A percentile compares a stretch with the other conserved stretches of the same genome.
These are phyloP conservation scores for Hoplostethus atlanticus DNA, from an alignment of 2,797 vertebrate species.

Conservation along the genomic window DNA sequence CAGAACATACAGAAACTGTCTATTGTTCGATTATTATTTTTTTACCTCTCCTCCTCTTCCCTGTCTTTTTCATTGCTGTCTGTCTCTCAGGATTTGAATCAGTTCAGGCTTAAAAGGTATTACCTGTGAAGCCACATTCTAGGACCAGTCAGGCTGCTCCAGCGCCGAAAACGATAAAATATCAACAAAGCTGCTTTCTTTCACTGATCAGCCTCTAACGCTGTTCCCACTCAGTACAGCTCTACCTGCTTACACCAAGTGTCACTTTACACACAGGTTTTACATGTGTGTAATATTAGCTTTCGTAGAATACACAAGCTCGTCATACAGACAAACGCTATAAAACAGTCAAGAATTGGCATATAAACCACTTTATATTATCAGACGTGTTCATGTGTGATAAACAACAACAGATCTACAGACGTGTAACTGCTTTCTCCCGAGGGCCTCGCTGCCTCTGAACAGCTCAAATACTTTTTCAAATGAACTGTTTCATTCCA, in stretches of 20 bases:
- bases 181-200: slow-evolving; percentile 35
- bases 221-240: slow-evolving; percentile 19
- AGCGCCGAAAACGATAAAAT: slow-evolving; percentile 21
- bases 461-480: background rate
- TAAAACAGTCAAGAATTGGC: background rate
- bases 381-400: background rate
- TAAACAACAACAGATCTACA: background rate
- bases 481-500: slow-evolving; percentile 12
- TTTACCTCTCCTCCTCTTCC: slow-evolving; percentile 19
- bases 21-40: slow-evolving; percentile 9
- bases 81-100: slow-evolving; percentile 65
- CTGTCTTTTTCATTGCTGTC: slow-evolving; percentile 28
- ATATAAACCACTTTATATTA: background rate
- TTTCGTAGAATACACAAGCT: slow-evolving; percentile 21
- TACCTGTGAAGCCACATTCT: slow-evolving; percentile 45
- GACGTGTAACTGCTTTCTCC: background rate
- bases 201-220: background rate
- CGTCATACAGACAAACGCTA: slow-evolving; percentile 21
- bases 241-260: slow-evolving; percentile 24
- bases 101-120: slow-evolving; percentile 48
- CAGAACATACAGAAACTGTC: slow-evolving; percentile 4
- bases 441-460: slow-evolving; percentile 17
- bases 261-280: slow-evolving; percentile 28
- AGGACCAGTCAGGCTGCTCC: slow-evolving; percentile 41
- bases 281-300: slow-evolving; percentile 21